These are phyloP conservation scores for Scyliorhinus canicula DNA, from an alignment of 2,797 vertebrate genomes.

Conservation along the genomic window DNA sequence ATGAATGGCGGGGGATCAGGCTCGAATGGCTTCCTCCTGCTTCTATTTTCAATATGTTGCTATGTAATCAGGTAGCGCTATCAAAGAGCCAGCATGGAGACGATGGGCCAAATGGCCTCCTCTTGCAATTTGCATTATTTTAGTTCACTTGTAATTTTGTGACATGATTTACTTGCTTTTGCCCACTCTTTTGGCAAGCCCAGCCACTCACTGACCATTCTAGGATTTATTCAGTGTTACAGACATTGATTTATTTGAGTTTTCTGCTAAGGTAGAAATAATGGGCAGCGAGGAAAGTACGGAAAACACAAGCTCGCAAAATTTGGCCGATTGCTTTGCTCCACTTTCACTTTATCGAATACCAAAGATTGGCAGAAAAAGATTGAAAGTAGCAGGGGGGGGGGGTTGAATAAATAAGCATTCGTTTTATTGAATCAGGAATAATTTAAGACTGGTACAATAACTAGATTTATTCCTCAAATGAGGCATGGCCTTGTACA, in stretches of 20 bases:
- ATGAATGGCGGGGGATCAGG: too few relatives aligned
- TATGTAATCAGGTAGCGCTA: background rate
- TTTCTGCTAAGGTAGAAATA: background rate
- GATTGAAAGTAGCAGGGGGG: slow-evolving; percentile 45
- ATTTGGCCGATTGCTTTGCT: background rate
- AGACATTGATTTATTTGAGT: too few relatives aligned
- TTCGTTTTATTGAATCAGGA: slow-evolving; percentile 94
- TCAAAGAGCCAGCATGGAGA: background rate
- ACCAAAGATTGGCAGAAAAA: background rate
- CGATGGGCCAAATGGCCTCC: background rate
- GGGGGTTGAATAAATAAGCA: slow-evolving; percentile 86
- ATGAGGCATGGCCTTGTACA: slow-evolving; percentile 60
- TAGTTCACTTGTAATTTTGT: background rate
- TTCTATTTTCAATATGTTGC: too few relatives aligned
- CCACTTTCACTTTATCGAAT: background rate
- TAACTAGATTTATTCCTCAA: slow-evolving; percentile 79
- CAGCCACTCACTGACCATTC: background rate
- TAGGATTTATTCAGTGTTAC: too few relatives aligned
- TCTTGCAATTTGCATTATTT: background rate
- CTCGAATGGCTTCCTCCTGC: too few relatives aligned
- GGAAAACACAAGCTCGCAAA: background rate
- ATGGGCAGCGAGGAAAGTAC: background rate
- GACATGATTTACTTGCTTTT: background rate
- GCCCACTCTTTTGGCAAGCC: background rate
- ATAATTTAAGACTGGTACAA: slow-evolving; percentile 99